These are phyloP conservation scores for Edolisoma coerulescens DNA, from an alignment of 2,113 vertebrate species.

Conservation along the genomic window DNA sequence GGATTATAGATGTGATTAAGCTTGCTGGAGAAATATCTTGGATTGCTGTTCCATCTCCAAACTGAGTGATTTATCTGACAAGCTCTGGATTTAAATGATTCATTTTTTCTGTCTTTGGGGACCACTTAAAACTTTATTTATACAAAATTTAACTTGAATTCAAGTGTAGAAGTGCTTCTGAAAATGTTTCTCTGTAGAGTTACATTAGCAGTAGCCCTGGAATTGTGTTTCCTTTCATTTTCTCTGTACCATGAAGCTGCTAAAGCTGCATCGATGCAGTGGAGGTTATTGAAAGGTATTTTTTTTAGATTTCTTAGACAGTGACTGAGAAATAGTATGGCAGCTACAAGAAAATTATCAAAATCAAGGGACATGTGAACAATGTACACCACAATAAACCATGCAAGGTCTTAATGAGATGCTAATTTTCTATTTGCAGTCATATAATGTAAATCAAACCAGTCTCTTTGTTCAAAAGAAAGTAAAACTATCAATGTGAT, in stretches of 20 bases:
- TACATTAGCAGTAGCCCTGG: not conserved
- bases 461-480: not conserved
- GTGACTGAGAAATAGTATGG: not conserved
- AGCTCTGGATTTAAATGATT: not conserved
- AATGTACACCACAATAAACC: not conserved
- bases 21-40: not conserved
- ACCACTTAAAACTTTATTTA: constrained; percentile 7
- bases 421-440: not conserved
- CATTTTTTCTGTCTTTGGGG: not conserved
- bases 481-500: not conserved
- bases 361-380: not conserved
- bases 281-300: not conserved
- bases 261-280: not conserved
- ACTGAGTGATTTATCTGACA: not conserved
- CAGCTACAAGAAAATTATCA: not conserved
- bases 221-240: not conserved
- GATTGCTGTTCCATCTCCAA: not conserved
- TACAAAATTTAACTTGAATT: not conserved
- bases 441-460: not conserved
- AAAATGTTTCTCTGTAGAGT: not conserved
- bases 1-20: not conserved
- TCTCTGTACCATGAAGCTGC: not conserved
- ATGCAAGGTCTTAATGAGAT: not conserved
- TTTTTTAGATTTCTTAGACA: not conserved
- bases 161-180: not conserved